phyloP scores from a whole-genome alignment of 2,888 invertebrate species.

The Magallana nippona region DNA sequence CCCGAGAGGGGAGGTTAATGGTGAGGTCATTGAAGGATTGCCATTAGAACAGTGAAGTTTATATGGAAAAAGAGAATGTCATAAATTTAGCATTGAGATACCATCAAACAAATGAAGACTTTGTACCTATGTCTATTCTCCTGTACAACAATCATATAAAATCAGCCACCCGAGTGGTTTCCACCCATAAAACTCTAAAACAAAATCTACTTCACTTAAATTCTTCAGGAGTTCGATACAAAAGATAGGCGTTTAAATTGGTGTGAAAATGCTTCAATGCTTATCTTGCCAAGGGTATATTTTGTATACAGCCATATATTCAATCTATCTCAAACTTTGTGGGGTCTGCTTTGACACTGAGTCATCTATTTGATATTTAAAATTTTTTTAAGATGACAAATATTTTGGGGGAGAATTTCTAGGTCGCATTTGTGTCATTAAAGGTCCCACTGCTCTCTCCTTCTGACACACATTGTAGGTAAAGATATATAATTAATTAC shows the following conservation, averaged over 20 bases:
- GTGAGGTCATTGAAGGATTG: neutral
- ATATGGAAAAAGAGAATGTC: conserved; percentile 32
- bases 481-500: conserved; percentile 20
- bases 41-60: conserved; percentile 6
- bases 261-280: conserved; percentile 27
- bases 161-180: conserved; percentile 31
- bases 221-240: conserved; percentile 30
- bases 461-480: conserved; percentile 20
- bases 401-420: conserved; percentile 21
- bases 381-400: conserved; percentile 28
- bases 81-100: conserved; percentile 19
- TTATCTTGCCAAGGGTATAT: conserved; percentile 26
- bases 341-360: conserved; percentile 2
- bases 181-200: conserved; percentile 23
- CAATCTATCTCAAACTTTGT: conserved; percentile 5
- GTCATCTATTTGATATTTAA: conserved; percentile 24
- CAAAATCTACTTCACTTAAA: conserved; percentile 31
- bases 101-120: conserved; percentile 29
- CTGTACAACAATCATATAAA: conserved; percentile 6
- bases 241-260: conserved; percentile 21
- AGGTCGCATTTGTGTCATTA: neutral
- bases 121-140: conserved; percentile 30
- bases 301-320: conserved; percentile 26
- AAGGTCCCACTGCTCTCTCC: conserved; percentile 1
- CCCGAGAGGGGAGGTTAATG: conserved; percentile 7